A percentile compares a stretch with the other conserved stretches of the same genome.
Evolutionary conservation across 2,888 invertebrate genomes (phyloP).

Genomic region (Cephus pygmeus): DNA sequence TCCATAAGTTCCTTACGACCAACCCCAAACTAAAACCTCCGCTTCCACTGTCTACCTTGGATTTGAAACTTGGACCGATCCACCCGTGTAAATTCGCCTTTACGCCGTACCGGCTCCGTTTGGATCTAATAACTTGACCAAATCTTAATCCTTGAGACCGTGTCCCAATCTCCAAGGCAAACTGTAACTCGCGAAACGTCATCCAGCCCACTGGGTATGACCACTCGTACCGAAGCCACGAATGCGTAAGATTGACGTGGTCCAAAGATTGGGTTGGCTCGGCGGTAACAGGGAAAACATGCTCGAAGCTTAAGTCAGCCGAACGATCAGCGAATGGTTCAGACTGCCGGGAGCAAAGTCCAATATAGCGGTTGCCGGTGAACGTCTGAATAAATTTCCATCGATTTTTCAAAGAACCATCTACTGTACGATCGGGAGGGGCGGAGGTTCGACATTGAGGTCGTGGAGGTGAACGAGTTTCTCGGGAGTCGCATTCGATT

Average conservation of each 20-base stretch:
- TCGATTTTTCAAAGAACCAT: constrained; percentile 2
- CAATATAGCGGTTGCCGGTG: neutral
- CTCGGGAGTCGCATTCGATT: neutral
- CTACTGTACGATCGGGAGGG: neutral
- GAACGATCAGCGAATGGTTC: neutral
- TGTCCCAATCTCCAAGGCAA: neutral
- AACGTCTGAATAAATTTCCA: constrained; percentile 6
- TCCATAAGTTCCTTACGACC: constrained; percentile 30
- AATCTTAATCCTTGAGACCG: neutral
- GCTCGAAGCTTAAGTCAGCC: neutral
- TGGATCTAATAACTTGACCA: neutral
- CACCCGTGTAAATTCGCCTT: neutral
- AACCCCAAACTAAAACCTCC: neutral
- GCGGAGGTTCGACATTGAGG: neutral
- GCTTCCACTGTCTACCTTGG: neutral
- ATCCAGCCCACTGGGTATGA: neutral
- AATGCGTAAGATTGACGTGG: neutral
- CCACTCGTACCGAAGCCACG: too few species aligned
- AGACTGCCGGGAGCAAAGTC: neutral
- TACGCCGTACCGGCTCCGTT: neutral
- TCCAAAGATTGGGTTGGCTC: neutral
- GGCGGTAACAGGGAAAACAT: neutral
- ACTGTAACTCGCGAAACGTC: neutral
- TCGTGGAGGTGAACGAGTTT: neutral
- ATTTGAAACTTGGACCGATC: neutral